Evolutionary conservation across 1,140 invertebrate species (phyloP), one percentile per base, ranked within the genome.

Genomic region (Drosophila malerkotliana): DNA sequence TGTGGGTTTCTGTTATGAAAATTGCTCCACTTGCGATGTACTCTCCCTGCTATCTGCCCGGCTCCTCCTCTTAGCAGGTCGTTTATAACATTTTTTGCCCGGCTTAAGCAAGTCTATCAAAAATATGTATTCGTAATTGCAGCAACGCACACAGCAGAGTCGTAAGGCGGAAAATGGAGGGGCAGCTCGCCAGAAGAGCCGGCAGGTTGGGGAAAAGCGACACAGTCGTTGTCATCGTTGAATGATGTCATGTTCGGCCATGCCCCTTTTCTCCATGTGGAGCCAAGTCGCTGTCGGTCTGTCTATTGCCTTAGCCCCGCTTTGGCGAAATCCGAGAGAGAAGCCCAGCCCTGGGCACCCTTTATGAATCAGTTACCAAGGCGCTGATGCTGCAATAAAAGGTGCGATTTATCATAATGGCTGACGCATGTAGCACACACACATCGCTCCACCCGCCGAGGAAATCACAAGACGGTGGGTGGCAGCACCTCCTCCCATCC

Each of bases 361-460:
- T 88, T 88, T 88, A 75, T 81, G 77, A 87, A 88, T 87, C 83
- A 87, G 82, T 87, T 88, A 88, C 78, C 78, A 75, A 79, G 79
- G 82, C 82, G 83, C 82, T 87, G 82, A 87, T 88, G 82, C 82
- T 88, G 82, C 82, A 87, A 88, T 87, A 87, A 88, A 88, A 88
- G 82, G 82, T 87, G 82, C 82, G 83, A 87, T 87, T 87, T 88
- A 88, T 87, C 82, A 87, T 87, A 87, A 87, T 87, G 75, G 66
- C 74, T 75, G 71, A 75, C 71, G 72, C 72, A 75, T 75, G 71
- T 49, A 51, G 30, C 28, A 61, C 41, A 60, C 52, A 67, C 10
- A 26, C 37, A 9, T 15, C 18, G 5, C n/a, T 6, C 1, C 12
- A 7, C 39, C 39, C 14, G 4, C n/a, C 18, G 28, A 4, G 15